Percentiles rank a stretch among this genome's conserved stretches.
Conservation (phyloP, 2,888 invertebrate species). For the Morpho helenor region DNA sequence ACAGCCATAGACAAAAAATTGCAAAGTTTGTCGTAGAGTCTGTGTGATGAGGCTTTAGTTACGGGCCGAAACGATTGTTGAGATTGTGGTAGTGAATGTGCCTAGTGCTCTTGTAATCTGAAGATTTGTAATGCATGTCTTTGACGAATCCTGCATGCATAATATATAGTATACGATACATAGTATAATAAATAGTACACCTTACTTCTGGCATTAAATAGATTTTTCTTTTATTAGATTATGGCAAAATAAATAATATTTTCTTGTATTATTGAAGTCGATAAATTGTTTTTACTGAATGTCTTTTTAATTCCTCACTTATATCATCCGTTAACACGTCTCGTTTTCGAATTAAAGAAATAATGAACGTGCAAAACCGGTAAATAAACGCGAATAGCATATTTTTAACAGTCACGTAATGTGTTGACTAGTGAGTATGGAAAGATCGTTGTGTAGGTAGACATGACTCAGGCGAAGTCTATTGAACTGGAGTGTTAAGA, state of each 20-base stretch:
- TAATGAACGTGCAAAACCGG: conserved; percentile 12
- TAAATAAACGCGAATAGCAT: conserved; percentile 9
- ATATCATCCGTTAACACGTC: not conserved
- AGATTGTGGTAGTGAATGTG: too few relatives aligned
- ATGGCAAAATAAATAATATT: not conserved
- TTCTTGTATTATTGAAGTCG: too few relatives aligned
- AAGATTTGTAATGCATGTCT: too few relatives aligned
- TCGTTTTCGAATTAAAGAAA: not conserved
- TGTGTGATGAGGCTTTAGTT: too few relatives aligned
- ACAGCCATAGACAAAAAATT: too few relatives aligned
- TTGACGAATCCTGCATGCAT: too few relatives aligned
- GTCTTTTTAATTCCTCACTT: not conserved
- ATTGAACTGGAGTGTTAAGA: conserved; percentile 8
- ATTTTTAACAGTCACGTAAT: conserved; percentile 25
- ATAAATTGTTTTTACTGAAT: not conserved
- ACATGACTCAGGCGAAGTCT: conserved; percentile 14
- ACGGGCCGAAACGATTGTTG: too few relatives aligned
- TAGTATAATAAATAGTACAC: not conserved
- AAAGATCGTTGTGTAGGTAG: conserved; percentile 16
- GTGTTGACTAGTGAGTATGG: conserved; percentile 11
- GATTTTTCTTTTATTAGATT: too few relatives aligned
- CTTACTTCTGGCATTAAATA: too few relatives aligned
- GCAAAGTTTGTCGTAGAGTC: too few relatives aligned
- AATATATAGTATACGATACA: too few relatives aligned
- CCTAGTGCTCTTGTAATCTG: too few relatives aligned